Percentiles rank a stretch among this genome's conserved stretches.
Conservation (phyloP, 2,797 vertebrate genomes). For the Momotus momota region DNA sequence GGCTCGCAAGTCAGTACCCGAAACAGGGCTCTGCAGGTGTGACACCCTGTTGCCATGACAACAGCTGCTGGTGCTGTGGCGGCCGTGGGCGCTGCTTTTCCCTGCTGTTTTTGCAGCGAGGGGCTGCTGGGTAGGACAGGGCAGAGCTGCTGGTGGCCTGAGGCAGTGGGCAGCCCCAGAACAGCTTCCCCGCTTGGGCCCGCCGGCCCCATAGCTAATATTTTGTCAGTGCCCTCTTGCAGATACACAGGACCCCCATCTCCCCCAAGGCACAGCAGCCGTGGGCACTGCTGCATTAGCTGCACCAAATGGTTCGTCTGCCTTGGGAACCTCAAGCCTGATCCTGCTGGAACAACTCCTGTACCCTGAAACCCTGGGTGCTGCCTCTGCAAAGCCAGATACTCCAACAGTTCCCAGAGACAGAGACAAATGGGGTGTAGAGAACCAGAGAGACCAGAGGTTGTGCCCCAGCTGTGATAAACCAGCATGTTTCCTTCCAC, state of each 20-base stretch:
- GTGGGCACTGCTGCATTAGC: not conserved
- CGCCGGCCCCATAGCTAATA: not conserved
- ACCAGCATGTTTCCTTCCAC: not conserved
- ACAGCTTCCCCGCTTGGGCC: not conserved
- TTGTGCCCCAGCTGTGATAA: not conserved
- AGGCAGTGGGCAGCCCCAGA: not conserved
- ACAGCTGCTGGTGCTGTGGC: not conserved
- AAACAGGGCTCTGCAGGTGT: conserved; percentile 44
- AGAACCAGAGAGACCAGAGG: not conserved
- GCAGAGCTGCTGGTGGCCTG: fast-evolving
- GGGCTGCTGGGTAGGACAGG: not conserved
- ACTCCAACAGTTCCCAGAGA: not conserved
- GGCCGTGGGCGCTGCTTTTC: not conserved
- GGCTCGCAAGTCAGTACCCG: conserved; percentile 3
- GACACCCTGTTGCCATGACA: conserved; percentile 30
- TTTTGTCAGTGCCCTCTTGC: not conserved
- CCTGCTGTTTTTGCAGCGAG: fast-evolving
- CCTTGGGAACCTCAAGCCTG: not conserved
- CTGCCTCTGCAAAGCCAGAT: not conserved
- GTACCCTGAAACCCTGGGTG: not conserved
- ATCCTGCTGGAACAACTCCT: not conserved
- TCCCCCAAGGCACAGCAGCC: not conserved
- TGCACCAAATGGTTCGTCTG: not conserved
- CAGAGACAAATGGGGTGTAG: not conserved
- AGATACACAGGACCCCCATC: not conserved